Base-by-base conservation (phyloP, 2,113 vertebrate genomes). In the Hypocryptadius cinnamomeus region DNA sequence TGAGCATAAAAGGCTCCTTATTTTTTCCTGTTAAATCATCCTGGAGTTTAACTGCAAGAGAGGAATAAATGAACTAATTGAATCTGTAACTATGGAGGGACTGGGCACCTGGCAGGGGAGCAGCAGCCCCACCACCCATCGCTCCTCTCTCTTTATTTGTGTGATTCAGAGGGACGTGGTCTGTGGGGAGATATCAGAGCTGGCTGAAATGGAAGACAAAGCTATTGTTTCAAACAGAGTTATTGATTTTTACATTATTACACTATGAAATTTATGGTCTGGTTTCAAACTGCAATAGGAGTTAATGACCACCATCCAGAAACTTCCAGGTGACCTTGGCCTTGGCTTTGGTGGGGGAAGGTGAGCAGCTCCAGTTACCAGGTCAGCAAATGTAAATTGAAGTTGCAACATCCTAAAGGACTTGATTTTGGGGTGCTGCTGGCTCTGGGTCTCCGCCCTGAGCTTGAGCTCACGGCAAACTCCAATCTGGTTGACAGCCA, bases 191-290 rank as follows among this genome's bases (percentile, higher is more conserved):
- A 74, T 87, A 89, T 68, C 84, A 79, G 95, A 92, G 87, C 90
- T 0, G 44, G 94, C 96, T 93, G 90, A 94, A 94, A 97, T 87
- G 96, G 94, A 95, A 96, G 95, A 96, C 94, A 95, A 93, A 97
- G 95, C 96, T 96, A 90, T 95, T 87, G 93, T 95, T 96, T 94
- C 96, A 94, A 96, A 93, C 92, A 94, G 95, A 92, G 84, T 85
- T 97, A 97, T 97, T 92, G 97, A 97, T 97, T 97, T 97, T 94
- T 96, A 95, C 94, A 96, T 97, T 97, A 97, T 97, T 96, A 95
- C 97, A 94, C 93, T 85, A 96, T 83, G 89, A 96, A 96, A 97
- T 97, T 96, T 97, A 97, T 97, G 94, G 95, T 91, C 90, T 95
- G 93, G 92, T 96, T 97, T 96, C 94, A 96, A 95, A 96, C 92